Conservation (phyloP, 2,797 vertebrate genomes). For the Pseudochirops corinnae region DNA sequence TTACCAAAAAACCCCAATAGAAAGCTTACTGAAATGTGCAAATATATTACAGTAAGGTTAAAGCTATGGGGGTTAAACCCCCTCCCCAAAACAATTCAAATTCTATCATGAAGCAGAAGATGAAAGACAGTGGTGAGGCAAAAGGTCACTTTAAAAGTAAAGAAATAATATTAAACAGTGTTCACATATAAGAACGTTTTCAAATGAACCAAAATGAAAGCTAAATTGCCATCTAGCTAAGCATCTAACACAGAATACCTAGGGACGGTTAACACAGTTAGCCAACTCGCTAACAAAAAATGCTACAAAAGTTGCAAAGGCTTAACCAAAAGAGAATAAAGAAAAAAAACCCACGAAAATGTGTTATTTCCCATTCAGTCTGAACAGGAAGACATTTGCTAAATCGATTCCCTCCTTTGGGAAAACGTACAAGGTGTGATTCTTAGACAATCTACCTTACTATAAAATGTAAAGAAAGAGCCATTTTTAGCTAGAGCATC, state of each 20-base stretch:
- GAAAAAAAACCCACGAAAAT: slow-evolving; percentile 22
- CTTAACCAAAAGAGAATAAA: slow-evolving; percentile 30
- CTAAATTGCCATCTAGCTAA: background rate
- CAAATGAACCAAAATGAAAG: slow-evolving; percentile 10
- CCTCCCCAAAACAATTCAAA: background rate
- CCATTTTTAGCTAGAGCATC: slow-evolving; percentile 49
- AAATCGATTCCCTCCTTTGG: slow-evolving; percentile 84
- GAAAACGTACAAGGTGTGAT: slow-evolving; percentile 66
- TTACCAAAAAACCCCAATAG: background rate
- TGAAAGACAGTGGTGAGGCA: background rate
- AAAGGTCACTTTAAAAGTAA: slow-evolving; percentile 8
- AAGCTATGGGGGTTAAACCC: background rate
- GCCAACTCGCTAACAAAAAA: background rate
- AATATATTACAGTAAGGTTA: slow-evolving; percentile 2
- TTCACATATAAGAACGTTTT: background rate
- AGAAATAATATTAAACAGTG: slow-evolving; percentile 14
- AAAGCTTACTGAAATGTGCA: slow-evolving; percentile 7
- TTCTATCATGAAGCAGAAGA: background rate
- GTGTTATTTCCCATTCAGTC: slow-evolving; percentile 83
- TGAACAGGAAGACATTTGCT: slow-evolving; percentile 86
- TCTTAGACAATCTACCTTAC: slow-evolving; percentile 59
- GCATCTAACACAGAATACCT: background rate
- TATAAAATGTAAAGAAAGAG: slow-evolving; percentile 56
- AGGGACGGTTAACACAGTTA: background rate
- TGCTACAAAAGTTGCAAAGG: background rate